Base-by-base conservation (phyloP, 2,113 vertebrate species). In the Cyprinodon brontotheroides region DNA sequence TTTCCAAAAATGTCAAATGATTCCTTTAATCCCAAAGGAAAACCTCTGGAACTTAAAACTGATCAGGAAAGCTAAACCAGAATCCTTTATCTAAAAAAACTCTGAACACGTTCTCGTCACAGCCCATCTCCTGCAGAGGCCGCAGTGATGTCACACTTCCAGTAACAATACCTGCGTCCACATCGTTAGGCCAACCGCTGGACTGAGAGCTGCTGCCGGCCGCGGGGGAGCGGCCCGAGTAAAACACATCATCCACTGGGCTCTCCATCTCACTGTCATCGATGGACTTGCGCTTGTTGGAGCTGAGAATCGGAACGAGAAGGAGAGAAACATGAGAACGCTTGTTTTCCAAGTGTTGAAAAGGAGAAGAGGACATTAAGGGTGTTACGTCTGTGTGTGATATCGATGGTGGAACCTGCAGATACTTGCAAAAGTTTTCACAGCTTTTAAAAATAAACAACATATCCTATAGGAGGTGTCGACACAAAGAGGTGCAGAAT, bases 211-310 rank as follows among this genome's bases (percentile, higher is more conserved):
- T 96, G 87, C 96, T 96, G 86, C 96, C 95, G 1, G 96, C 96
- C 2, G 96, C 96, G 0, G 97, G 97, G 64, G 97, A 98, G 47
- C 96, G 95, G 77, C 96, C 96, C 3, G 96, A 95, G 81, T 97
- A 98, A 93, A 98, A 98, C 74, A 97, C 97, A n/a, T 98, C 96
- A 3, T 98, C 96, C 69, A 97, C 97, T 6, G 97, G 97, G 82
- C 96, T 97, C 92, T 98, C 97, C 96, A 98, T 96, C 91, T 98
- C 97, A 9, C 96, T 97, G 95, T 97, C 97, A 68, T 98, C 97
- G 74, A 97, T 95, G 70, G 97, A 97, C 92, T 98, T 98, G 80
- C 97, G 96, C 92, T 98, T 98, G 91, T 96, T 97, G 91, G 96
- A 96, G 86, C 97, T 98, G 91, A 63, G 74, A 68, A 64, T 20